Conservation (phyloP, 2,888 invertebrate genomes). For the Thymelicus sylvestris region DNA sequence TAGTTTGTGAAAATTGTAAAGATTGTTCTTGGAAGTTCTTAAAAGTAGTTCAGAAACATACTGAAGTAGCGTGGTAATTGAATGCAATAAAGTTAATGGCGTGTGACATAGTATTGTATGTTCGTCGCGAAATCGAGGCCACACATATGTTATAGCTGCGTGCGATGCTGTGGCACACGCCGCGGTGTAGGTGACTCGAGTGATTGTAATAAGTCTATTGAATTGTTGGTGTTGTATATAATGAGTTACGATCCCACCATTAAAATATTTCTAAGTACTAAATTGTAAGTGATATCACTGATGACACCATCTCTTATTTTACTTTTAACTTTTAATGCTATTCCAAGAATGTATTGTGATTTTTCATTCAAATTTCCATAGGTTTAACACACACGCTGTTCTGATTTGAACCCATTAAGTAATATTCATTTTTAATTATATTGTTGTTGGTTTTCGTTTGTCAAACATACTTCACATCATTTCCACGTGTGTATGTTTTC, state of each 20-base stretch:
- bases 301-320: constrained; percentile 69
- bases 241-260: constrained; percentile 84
- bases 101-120: constrained; percentile 58
- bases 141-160: constrained; percentile 27
- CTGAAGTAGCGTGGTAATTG: constrained; percentile 75
- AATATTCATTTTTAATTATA: constrained; percentile 55
- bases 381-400: constrained; percentile 67
- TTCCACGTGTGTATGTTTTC: constrained; percentile 46
- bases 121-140: constrained; percentile 15
- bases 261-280: constrained; percentile 82
- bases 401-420: constrained; percentile 62
- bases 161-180: constrained; percentile 51
- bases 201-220: constrained; percentile 79
- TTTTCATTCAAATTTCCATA: constrained; percentile 73
- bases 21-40: constrained; percentile 47
- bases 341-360: constrained; percentile 81
- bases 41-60: constrained; percentile 76
- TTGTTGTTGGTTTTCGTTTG: constrained; percentile 47
- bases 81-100: constrained; percentile 74
- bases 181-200: constrained; percentile 77
- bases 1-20: constrained; percentile 60
- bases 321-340: constrained; percentile 68
- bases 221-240: constrained; percentile 82
- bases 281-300: constrained; percentile 75
- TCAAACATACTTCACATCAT: constrained; percentile 42